phyloP scores from a whole-genome alignment of 1,140 invertebrate genomes.

The Halictus rubicundus region DNA sequence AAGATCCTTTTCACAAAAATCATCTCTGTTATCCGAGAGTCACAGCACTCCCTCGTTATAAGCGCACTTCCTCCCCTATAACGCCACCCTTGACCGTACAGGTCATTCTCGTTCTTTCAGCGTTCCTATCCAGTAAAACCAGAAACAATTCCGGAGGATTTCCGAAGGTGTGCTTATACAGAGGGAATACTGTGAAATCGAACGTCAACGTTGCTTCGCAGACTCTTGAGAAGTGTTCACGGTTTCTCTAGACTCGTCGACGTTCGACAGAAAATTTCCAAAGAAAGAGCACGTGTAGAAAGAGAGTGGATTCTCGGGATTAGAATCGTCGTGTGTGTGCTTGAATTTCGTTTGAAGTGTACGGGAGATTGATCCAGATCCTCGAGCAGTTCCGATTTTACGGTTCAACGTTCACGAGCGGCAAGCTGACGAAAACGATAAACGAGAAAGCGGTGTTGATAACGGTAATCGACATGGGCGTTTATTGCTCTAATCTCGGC shows the following conservation, averaged over 20 bases:
- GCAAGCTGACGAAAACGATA: conserved; percentile 61
- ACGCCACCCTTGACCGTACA: no score
- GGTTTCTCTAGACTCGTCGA: conserved; percentile 16
- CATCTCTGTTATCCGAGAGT: not conserved
- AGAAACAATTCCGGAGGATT: no score
- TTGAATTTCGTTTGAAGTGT: conserved; percentile 4
- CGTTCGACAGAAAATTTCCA: conserved; percentile 10
- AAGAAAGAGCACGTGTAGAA: not conserved
- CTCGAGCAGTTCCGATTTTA: conserved; percentile 12
- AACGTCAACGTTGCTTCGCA: no score
- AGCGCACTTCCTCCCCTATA: not conserved
- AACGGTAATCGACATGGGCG: conserved; percentile 41
- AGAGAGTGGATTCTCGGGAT: not conserved
- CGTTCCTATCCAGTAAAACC: not conserved
- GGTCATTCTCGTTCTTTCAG: not conserved
- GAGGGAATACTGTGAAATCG: not conserved
- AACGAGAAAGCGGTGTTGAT: not conserved
- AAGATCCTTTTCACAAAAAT: not conserved
- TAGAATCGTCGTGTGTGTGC: not conserved
- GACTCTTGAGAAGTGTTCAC: no score
- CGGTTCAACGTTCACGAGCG: not conserved
- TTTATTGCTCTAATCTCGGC: conserved; percentile 38
- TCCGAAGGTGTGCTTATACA: not conserved
- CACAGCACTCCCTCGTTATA: not conserved
- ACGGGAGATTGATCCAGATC: conserved; percentile 17